Evolutionary conservation across 2,888 invertebrate species (phyloP), one percentile per base, ranked within the genome.

Genomic region (Campopleginae sp.): DNA sequence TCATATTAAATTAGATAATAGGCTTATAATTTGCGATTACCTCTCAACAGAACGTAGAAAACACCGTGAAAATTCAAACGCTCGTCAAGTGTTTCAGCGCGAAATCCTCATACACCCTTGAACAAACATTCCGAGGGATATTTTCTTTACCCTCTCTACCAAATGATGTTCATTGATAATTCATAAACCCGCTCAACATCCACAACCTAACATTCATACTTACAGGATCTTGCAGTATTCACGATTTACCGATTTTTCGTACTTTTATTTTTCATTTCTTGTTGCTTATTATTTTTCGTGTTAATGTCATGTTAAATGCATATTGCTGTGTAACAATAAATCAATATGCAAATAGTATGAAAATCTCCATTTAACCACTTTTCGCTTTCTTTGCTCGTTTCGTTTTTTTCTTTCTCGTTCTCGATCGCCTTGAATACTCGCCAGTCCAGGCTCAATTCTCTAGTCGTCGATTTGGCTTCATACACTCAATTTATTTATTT

Each of bases 301-400:
- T 83, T 86, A 86, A 86, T 85, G 86, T 86, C 87, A 87, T 88
- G 87, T 88, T 87, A 79, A 89, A 88, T 79, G 81, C 81, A 82
- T 79, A 68, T 86, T 87, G 88, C 88, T 87, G 81, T 89, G 87
- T 88, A 91, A 91, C 91, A 89, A 90, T 88, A 87, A 90, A 90
- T 89, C 89, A 90, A 90, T 90, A 89, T 88, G 88, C 89, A 89
- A 91, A 88, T 89, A 80, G 87, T 90, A 88, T 79, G 89, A 87
- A 90, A 89, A 90, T 86, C 84, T 89, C 65, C 66, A 80, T 80
- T 77, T 84, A 63, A 61, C 61, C 74, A 38, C 80, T 54, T 80
- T 54, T 86, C 65, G 81, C 66, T 75, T 42, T 75, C 51, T 68
- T 80, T 61, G 76, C 66, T 83, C 42, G 72, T 51, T 76, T 42